A percentile compares a stretch with the other conserved stretches of the same genome.
Conservation (phyloP, 2,113 vertebrate species). For the Ornithorhynchus anatinus region DNA sequence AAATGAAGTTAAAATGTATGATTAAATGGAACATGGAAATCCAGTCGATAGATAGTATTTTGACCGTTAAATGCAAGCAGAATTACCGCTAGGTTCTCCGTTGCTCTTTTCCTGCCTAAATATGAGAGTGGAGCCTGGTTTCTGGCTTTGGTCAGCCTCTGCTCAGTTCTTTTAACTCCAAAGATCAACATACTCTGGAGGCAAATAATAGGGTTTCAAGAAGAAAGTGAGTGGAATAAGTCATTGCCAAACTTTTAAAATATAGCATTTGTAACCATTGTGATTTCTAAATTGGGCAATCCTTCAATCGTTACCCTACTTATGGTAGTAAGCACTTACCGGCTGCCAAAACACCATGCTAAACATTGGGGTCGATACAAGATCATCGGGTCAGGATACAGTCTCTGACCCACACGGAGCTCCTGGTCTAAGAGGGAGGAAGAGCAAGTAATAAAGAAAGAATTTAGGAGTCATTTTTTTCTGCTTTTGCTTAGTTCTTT, state of each 20-base stretch:
- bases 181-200: background rate
- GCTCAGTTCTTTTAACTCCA: constrained; percentile 5
- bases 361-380: too few relatives aligned
- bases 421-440: too few relatives aligned
- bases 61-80: background rate
- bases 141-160: background rate
- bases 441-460: too few relatives aligned
- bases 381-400: too few relatives aligned
- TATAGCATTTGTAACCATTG: background rate
- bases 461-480: too few relatives aligned
- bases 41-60: background rate
- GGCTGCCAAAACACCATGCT: too few relatives aligned
- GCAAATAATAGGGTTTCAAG: background rate
- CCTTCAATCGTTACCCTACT: too few relatives aligned
- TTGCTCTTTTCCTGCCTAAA: background rate
- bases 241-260: background rate
- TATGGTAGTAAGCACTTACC: too few relatives aligned
- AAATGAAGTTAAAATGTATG: constrained; percentile 5
- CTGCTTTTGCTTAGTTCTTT: too few relatives aligned
- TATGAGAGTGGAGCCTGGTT: background rate
- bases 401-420: too few relatives aligned
- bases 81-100: background rate
- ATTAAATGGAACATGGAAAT: constrained; percentile 5
- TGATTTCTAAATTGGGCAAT: background rate
- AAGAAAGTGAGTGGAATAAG: background rate